These are phyloP conservation scores for Actenoides hombroni DNA, from an alignment of 2,113 vertebrate genomes.

Conservation along the genomic window DNA sequence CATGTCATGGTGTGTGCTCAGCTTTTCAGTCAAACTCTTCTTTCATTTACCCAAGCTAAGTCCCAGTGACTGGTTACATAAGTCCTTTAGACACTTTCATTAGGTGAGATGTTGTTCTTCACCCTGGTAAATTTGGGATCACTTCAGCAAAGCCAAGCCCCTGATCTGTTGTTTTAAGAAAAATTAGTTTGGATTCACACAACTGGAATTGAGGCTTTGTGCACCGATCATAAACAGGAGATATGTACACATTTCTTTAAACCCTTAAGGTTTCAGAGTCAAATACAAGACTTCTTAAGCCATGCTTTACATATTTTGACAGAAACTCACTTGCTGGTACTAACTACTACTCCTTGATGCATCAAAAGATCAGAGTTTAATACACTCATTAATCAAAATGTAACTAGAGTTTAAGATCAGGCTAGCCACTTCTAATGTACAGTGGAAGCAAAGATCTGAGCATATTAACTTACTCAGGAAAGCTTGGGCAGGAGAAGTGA, in stretches of 20 bases:
- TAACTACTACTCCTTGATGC: not conserved
- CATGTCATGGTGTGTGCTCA: not conserved
- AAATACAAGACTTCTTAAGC: not conserved
- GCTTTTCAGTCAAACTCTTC: not conserved
- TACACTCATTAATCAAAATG: not conserved
- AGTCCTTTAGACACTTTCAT: not conserved
- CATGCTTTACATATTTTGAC: not conserved
- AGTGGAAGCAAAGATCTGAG: not conserved
- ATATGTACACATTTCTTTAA: not conserved
- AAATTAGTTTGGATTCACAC: not conserved
- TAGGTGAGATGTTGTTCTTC: not conserved
- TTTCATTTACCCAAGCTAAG: not conserved
- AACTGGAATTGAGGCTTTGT: not conserved
- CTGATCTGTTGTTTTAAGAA: not conserved
- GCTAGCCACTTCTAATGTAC: not conserved
- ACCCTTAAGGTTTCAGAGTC: not conserved
- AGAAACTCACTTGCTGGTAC: not conserved
- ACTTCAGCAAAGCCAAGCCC: not conserved
- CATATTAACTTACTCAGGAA: not conserved
- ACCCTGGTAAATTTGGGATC: not conserved
- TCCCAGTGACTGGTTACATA: not conserved
- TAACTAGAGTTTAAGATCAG: not conserved
- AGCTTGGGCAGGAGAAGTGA: not conserved
- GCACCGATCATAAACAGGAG: not conserved
- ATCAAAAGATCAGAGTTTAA: not conserved